phyloP scores from a whole-genome alignment of 2,797 vertebrate genomes.

The Psittacula echo region DNA sequence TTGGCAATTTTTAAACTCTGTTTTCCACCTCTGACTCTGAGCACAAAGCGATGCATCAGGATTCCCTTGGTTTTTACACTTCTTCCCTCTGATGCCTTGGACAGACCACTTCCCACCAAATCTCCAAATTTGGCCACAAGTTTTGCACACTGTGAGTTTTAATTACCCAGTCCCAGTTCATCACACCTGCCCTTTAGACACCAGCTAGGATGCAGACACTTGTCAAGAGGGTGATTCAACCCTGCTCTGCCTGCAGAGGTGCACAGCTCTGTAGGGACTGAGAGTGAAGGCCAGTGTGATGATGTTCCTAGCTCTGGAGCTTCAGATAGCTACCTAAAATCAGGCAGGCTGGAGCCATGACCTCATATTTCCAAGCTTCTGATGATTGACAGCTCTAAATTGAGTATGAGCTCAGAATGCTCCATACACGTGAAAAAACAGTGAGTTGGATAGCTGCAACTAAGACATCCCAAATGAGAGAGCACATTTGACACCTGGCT shows the following conservation, averaged over 20 bases:
- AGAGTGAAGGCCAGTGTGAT: rapidly evolving
- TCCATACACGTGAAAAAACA: not conserved
- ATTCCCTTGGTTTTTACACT: not conserved
- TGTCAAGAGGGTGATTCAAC: rapidly evolving
- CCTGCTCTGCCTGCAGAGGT: not conserved
- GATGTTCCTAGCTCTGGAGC: not conserved
- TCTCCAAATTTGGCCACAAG: not conserved
- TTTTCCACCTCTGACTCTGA: conserved; percentile 11
- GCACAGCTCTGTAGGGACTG: not conserved
- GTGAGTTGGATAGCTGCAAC: not conserved
- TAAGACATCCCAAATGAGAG: not conserved
- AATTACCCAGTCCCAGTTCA: not conserved
- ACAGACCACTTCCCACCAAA: not conserved
- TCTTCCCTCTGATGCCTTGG: not conserved
- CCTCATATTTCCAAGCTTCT: not conserved
- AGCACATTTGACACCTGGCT: not conserved
- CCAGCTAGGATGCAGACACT: not conserved
- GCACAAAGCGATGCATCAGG: not conserved
- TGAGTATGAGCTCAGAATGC: not conserved
- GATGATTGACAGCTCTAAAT: not conserved
- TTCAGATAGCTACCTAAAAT: not conserved
- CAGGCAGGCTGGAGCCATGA: not conserved
- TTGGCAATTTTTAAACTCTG: not conserved
- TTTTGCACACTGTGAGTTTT: not conserved
- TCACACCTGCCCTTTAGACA: not conserved